phyloP scores from a whole-genome alignment of 2,113 vertebrate species.

The Carlito syrichta region DNA sequence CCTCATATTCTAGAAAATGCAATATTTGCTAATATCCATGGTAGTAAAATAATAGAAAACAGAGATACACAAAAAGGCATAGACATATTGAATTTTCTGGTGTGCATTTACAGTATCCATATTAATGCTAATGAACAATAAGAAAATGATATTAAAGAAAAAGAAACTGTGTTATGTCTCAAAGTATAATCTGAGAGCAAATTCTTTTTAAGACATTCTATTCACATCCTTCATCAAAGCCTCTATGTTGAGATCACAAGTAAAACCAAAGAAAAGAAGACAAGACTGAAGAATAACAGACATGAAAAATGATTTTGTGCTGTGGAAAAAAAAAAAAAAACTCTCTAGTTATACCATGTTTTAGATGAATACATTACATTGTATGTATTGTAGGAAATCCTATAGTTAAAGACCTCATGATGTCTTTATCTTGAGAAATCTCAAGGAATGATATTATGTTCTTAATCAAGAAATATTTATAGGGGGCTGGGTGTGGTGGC shows the following conservation, averaged over 20 bases:
- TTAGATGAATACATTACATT: not conserved
- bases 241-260: not conserved
- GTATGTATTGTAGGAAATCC: not conserved
- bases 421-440: not conserved
- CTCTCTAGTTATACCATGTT: not conserved
- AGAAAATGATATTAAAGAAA: constrained; percentile 37
- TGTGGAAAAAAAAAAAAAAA: not conserved
- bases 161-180: constrained; percentile 40
- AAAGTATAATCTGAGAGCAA: constrained; percentile 20
- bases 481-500: too few species aligned
- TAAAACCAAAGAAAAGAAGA: not conserved
- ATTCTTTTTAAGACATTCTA: constrained; percentile 2
- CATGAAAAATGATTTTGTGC: not conserved
- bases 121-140: constrained; percentile 37
- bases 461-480: not conserved
- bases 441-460: not conserved
- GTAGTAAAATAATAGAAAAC: constrained; percentile 43
- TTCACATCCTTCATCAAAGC: constrained; percentile 30
- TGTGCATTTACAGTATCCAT: constrained; percentile 32
- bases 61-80: not conserved
- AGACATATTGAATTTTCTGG: constrained; percentile 34
- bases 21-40: constrained; percentile 25
- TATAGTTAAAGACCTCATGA: not conserved
- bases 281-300: not conserved
- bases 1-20: constrained; percentile 34